These are phyloP conservation scores for Mesocricetus auratus DNA, from an alignment of 2,113 vertebrate species.

Conservation along the genomic window DNA sequence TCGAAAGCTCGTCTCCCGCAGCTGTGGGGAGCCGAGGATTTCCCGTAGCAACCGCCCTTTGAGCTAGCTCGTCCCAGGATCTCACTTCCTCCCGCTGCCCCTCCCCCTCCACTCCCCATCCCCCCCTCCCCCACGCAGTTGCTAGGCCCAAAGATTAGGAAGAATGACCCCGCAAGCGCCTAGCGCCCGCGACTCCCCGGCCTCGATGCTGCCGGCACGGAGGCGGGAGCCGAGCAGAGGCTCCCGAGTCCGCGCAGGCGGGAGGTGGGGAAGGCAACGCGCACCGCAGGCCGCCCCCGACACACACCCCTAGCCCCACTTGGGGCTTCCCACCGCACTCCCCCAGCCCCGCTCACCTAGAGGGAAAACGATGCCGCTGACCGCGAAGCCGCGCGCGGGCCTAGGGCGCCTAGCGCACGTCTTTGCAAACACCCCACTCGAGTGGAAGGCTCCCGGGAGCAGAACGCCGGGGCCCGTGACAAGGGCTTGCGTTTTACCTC, in stretches of 20 bases:
- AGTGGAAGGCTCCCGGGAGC: conserved; percentile 25
- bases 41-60: neutral
- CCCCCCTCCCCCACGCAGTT: conserved; percentile 32
- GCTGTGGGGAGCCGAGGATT: neutral
- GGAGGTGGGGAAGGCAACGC: neutral
- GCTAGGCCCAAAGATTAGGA: conserved; percentile 67
- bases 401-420: conserved; percentile 34
- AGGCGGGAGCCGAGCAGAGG: neutral
- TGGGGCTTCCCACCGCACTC: neutral
- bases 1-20: conserved; percentile 15
- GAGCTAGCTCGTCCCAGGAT: conserved; percentile 34
- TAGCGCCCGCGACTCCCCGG: neutral
- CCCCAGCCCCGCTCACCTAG: conserved; percentile 37
- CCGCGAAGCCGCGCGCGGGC: conserved; percentile 38
- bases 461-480: conserved; percentile 1
- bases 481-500: conserved; percentile 75
- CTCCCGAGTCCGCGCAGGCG: neutral
- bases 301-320: neutral
- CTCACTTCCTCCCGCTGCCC: conserved; percentile 53
- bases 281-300: conserved; percentile 16
- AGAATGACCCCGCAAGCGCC: conserved; percentile 35
- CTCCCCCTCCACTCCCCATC: neutral
- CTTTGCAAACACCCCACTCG: conserved; percentile 30
- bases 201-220: neutral
- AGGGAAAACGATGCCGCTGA: conserved; percentile 48